Evolutionary conservation across 2,113 vertebrate genomes (phyloP).

Genomic region (Dasyornis broadbenti): DNA sequence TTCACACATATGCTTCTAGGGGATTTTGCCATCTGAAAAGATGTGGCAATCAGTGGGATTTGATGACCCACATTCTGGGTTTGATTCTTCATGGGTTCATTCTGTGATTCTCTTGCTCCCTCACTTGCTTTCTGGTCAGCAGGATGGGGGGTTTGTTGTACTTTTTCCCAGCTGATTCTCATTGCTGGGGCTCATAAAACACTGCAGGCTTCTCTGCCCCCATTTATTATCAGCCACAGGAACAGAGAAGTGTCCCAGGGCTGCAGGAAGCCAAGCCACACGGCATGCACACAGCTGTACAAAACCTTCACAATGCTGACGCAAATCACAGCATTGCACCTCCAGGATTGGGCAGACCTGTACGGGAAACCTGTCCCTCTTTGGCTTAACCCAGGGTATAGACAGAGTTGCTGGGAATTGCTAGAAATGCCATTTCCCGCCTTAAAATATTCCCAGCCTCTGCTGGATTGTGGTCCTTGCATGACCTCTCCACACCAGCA

Average conservation of each 20-base stretch:
- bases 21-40: not conserved
- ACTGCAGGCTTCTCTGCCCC: not conserved
- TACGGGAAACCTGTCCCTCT: not conserved
- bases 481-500: not conserved
- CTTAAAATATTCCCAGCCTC: not conserved
- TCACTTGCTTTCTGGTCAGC: not conserved
- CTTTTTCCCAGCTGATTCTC: not conserved
- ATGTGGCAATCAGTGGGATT: not conserved
- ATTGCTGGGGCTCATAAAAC: not conserved
- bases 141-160: not conserved
- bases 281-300: fast-evolving
- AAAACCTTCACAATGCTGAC: not conserved
- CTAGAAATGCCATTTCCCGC: not conserved
- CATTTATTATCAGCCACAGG: not conserved
- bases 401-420: not conserved
- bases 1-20: not conserved
- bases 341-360: not conserved
- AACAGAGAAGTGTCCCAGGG: not conserved
- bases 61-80: not conserved
- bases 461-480: not conserved
- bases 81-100: not conserved
- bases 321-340: fast-evolving
- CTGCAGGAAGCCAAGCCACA: not conserved
- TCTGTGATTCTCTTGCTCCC: not conserved
- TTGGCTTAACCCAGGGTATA: not conserved